A percentile compares a stretch with the other conserved stretches of the same genome.
phyloP scores from a whole-genome alignment of 2,797 vertebrate genomes.

The Peromyscus aztecus region DNA sequence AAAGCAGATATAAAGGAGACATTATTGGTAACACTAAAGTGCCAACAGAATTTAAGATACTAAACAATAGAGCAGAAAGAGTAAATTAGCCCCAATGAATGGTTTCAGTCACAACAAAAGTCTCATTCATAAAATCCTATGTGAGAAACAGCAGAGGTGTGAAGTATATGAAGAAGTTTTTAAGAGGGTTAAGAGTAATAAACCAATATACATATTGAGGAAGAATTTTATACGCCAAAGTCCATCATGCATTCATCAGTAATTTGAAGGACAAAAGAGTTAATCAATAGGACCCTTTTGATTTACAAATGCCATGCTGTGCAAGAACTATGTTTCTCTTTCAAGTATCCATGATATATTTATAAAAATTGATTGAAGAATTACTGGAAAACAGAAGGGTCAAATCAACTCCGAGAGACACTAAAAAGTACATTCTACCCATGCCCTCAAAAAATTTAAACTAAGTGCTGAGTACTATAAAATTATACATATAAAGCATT shows the following conservation, averaged over 20 bases:
- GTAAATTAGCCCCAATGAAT: neutral
- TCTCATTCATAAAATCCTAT: neutral
- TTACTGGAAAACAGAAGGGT: slow-evolving; percentile 38
- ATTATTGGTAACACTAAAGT: neutral
- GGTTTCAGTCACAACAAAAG: neutral
- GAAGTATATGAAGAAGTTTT: slow-evolving; percentile 23
- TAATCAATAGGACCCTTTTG: slow-evolving; percentile 61
- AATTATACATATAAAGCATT: neutral
- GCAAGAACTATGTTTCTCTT: slow-evolving; percentile 51
- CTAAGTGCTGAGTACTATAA: slow-evolving; percentile 16
- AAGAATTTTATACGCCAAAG: neutral
- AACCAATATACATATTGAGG: neutral
- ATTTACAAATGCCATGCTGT: slow-evolving; percentile 26
- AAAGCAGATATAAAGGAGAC: neutral
- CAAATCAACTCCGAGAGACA: slow-evolving; percentile 5
- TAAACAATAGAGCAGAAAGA: neutral
- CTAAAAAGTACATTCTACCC: neutral
- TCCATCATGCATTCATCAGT: neutral
- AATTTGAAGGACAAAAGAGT: slow-evolving; percentile 30
- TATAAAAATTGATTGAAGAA: slow-evolving; percentile 72
- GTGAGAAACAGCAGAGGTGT: slow-evolving; percentile 36
- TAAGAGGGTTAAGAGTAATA: neutral
- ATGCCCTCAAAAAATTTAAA: neutral
- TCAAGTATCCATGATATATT: slow-evolving; percentile 70
- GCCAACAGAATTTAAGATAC: neutral